These are phyloP conservation scores for Phrynosoma platyrhinos DNA, from an alignment of 2,113 vertebrate species.

Conservation along the genomic window DNA sequence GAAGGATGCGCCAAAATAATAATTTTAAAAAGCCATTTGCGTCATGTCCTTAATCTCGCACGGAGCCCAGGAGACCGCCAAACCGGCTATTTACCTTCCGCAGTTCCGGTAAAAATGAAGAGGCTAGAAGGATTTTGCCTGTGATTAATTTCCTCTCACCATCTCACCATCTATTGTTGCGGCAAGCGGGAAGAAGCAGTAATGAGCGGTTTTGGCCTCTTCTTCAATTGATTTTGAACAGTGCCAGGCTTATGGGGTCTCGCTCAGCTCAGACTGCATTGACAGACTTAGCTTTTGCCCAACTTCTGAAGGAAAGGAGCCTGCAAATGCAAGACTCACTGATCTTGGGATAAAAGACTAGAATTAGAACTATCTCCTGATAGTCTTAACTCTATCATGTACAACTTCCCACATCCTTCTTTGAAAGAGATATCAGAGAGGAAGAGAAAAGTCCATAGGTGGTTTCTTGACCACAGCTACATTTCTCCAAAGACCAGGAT, in stretches of 20 bases:
- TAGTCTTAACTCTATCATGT: too few species aligned
- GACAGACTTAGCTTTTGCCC: not conserved
- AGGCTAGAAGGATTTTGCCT: conserved; percentile 47
- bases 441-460: too few species aligned
- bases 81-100: conserved; percentile 70
- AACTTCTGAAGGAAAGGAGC: not conserved
- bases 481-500: too few species aligned
- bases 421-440: too few species aligned
- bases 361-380: too few species aligned
- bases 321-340: too few species aligned
- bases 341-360: too few species aligned
- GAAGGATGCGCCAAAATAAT: conserved; percentile 2
- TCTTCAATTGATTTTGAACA: not conserved
- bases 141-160: conserved; percentile 37
- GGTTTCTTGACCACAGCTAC: too few species aligned
- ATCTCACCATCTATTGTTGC: not conserved
- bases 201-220: not conserved
- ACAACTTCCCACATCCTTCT: too few species aligned
- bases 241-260: not conserved
- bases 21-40: conserved; percentile 32
- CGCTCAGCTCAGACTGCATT: too few species aligned
- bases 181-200: not conserved
- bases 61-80: conserved; percentile 59
- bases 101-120: conserved; percentile 55
- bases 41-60: conserved; percentile 59